Evolutionary conservation across 2,888 invertebrate genomes (phyloP).

Genomic region (Volucella bombylans): DNA sequence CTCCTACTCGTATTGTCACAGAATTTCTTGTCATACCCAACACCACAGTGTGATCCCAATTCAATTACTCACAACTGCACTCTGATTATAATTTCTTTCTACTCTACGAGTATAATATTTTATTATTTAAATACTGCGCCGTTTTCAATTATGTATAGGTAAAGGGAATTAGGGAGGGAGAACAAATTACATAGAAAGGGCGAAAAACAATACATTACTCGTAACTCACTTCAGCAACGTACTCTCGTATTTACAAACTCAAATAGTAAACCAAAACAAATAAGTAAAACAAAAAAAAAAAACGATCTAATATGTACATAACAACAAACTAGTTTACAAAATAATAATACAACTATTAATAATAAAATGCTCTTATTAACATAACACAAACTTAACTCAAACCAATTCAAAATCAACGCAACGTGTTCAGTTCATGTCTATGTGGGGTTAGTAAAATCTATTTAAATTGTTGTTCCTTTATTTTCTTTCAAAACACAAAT

Average conservation of each 20-base stretch:
- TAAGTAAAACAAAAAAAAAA: slow-evolving; percentile 8
- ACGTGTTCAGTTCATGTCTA: slow-evolving; percentile 50
- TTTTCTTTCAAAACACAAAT: slow-evolving; percentile 26
- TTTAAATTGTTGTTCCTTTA: not conserved
- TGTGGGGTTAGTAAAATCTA: slow-evolving; percentile 55
- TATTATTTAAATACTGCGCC: slow-evolving; percentile 22
- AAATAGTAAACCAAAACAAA: slow-evolving; percentile 20
- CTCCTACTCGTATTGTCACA: too few species aligned
- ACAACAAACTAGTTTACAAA: slow-evolving; percentile 22
- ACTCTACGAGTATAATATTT: slow-evolving; percentile 19
- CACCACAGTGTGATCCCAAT: slow-evolving; percentile 12
- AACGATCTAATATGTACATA: slow-evolving; percentile 29
- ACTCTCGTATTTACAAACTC: slow-evolving; percentile 42
- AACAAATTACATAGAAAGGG: slow-evolving; percentile 12
- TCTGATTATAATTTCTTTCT: slow-evolving; percentile 10
- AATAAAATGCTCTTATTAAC: slow-evolving; percentile 3
- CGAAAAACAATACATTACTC: slow-evolving; percentile 15
- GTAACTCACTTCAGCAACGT: slow-evolving; percentile 32
- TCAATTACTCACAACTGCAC: slow-evolving; percentile 33
- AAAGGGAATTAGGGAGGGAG: not conserved
- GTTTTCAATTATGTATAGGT: slow-evolving; percentile 10
- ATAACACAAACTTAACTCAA: slow-evolving; percentile 24
- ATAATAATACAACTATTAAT: slow-evolving; percentile 19
- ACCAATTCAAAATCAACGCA: slow-evolving; percentile 28
- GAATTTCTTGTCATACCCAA: not conserved